Evolutionary conservation across 2,888 invertebrate species (phyloP), one percentile per base, ranked within the genome.

Genomic region (Camponotus fellah): DNA sequence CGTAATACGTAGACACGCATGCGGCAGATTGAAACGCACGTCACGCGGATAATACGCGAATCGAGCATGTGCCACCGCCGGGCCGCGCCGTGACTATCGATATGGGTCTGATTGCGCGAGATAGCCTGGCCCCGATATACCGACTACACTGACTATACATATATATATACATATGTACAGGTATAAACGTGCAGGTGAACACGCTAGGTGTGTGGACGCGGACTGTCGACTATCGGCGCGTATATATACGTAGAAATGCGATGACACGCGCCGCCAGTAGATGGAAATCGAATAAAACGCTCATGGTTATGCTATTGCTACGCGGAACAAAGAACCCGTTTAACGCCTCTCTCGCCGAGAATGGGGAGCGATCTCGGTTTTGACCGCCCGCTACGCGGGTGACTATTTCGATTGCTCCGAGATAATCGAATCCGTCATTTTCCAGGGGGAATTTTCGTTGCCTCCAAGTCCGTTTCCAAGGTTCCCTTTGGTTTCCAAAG

Each of bases 91-190:
- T 3, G 58, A 60, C 79, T 72, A 72, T 79, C 72, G 79, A 79
- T 77, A 77, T 79, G 79, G 74, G 74, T 79, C 79, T 72, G 79
- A 79, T 79, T 79, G 79, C 46, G 60, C 74, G 79, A 79, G 72
- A 79, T 71, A 71, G 74, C 46, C 37, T 46, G 60, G 46, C 58
- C 60, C 74, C 79, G 60, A 79, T 79, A 69, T 77, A 40, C 8
- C 79, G 58, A 80, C 74, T 79, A 37, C 46, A 79, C 6, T 72
- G 58, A 80, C 74, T 79, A 37, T 49, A 49, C 10, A 43, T 43
- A 43, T 49, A 49, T 43, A 43, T 43, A 43, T 43, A 43, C 12
- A 49, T 49, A 17, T 49, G 17, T 17, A 17, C 17, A 17, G 17
- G 6, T 6, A 17, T 6, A 17, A 0, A 49, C 2, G 17, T 17